Evolutionary conservation across 2,113 vertebrate genomes (phyloP).

Genomic region (Columba janthina): DNA sequence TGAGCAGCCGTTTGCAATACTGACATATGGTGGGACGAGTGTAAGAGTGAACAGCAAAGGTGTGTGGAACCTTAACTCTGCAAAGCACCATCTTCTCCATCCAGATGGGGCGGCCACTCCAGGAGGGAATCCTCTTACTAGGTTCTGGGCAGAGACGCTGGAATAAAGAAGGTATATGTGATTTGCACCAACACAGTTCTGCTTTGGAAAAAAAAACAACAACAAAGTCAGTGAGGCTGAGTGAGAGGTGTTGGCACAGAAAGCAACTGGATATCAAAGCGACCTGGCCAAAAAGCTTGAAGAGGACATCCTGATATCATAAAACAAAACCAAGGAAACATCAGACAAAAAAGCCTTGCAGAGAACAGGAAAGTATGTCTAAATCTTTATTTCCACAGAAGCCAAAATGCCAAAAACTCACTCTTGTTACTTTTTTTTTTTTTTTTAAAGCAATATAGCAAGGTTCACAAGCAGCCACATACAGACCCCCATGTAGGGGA

Average conservation of each 20-base stretch:
- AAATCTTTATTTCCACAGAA: neutral
- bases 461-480: neutral
- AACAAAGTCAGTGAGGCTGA: neutral
- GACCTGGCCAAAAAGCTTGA: neutral
- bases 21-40: slow-evolving; percentile 98
- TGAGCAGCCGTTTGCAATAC: slow-evolving; percentile 95
- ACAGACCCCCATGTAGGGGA: accelerated
- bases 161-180: neutral
- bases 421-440: neutral
- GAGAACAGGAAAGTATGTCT: neutral
- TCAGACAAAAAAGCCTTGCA: neutral
- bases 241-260: neutral
- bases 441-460: neutral
- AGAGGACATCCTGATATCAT: neutral
- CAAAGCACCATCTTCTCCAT: slow-evolving; percentile 99
- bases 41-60: slow-evolving; percentile 97
- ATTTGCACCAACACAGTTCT: neutral
- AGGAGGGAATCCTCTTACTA: slow-evolving; percentile 94
- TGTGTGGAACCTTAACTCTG: slow-evolving; percentile 96
- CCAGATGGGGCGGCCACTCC: slow-evolving; percentile 98
- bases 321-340: neutral
- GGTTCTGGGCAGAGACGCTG: slow-evolving; percentile 90
- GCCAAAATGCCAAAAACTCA: neutral
- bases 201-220: neutral
- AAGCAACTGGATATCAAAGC: neutral